Base-by-base conservation (phyloP, 2,797 vertebrate genomes). In the Glossophaga mutica region DNA sequence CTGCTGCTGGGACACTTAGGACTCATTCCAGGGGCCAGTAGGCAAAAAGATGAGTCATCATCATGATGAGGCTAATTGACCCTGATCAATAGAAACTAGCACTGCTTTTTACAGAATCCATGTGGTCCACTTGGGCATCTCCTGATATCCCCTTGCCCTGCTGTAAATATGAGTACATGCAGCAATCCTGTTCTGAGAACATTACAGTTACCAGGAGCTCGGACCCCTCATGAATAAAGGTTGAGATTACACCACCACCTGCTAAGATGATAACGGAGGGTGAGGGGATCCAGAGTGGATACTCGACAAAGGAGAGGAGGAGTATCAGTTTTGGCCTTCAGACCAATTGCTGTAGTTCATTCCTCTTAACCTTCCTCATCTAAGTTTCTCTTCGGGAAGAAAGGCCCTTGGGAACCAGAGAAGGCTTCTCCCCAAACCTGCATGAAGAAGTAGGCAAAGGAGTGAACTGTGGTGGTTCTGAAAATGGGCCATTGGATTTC, bases 331-430 rank as follows among this genome's bases (percentile, higher is more conserved):
- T 8, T 78, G 57, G 19, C 9, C 9, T 91, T n/a, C 46, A 89
- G 48, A 65, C 29, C 34, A 87, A 44, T 26, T 85, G 42, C 26
- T 90, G 1, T 59, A 82, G 34, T 57, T 59, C n/a, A 65, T 77
- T 32, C 10, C 42, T 85, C 62, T 93, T 91, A 78, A 87, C 12
- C 50, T 94, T 95, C 6, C 42, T 87, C 21, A 83, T 94, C 19
- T 42, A 83, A 78, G 48, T 86, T 94, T 94, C 62, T 21, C 29
- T 82, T 88, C 32, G n/a, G 39, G 24, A 93, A 68, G 62, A 95
- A 26, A 91, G 32, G 29, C 18, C 39, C 9, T 24, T 89, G 37
- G n/a, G 67, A 89, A 79, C n/a, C 26, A 24, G 42, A 24, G 83
- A 88, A 88, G 62, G 1, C 46, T 77, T 93, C 37, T 79, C 22